Base-by-base conservation (phyloP, 64 coral and sea anemone genomes). In the Hydrozoanthus tunicans region DNA sequence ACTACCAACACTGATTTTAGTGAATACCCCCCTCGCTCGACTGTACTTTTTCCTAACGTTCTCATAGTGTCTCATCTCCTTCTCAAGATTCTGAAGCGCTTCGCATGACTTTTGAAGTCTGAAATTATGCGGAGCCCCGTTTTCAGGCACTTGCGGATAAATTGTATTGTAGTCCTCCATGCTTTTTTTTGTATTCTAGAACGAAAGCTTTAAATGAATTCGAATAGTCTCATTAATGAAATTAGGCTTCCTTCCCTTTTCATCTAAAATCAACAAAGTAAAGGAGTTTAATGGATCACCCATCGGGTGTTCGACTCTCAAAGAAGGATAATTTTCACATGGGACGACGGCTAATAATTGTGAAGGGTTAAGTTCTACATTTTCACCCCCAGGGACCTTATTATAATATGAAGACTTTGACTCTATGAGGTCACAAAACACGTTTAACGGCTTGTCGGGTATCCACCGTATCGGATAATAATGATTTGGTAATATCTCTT, bases 11-110 rank as follows among this genome's bases (percentile, higher is more conserved):
- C 89, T 90, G 53, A 90, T 20, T 77, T 90, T 90, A 65, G 74
- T 79, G 64, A 90, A 90, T 77, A 58, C 79, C 59, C 89, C 78
- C 76, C 78, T 75, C 71, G 76, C 78, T 82, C 90, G 63, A 73
- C 73, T 91, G 81, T 91, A 91, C 79, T 91, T 91, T 91, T 91
- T 91, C 79, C 90, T 91, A 51, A 91, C 90, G 17, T 91, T 91
- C 68, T 91, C 90, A 83, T 91, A 91, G 70, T 83, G 90, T 82
- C 61, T 91, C 60, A 83, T 68, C 73, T 92, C 78, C 81, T 92
- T 92, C 79, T 92, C 90, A 59, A 92, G 56, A 57, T 80, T 83
- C 58, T 77, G 64, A 65, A 92, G 81, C 13, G 68, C 90, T 7
- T 92, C 90, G 79, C 77, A 83, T 59, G 90, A 62, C 69, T 92